Percentiles rank a stretch among this genome's conserved stretches.
Evolutionary conservation across 1,140 invertebrate genomes (phyloP).

Genomic region (Leptinotarsa undecemlineata): DNA sequence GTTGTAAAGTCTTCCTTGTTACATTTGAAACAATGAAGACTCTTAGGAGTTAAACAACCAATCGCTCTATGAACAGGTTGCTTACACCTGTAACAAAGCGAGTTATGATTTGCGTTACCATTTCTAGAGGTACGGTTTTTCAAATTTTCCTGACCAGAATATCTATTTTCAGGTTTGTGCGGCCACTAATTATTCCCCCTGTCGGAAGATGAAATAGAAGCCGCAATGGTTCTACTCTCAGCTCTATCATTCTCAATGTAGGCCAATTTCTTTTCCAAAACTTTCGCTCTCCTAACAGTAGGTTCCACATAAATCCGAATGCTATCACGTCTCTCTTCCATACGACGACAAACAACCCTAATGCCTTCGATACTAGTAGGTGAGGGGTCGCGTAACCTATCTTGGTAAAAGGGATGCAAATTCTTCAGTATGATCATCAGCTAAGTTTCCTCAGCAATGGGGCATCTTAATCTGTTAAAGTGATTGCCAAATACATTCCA

Average conservation of each 20-base stretch:
- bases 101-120: too few species aligned
- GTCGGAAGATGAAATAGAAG: not conserved
- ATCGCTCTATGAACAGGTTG: too few species aligned
- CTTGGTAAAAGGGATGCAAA: too few species aligned
- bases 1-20: too few species aligned
- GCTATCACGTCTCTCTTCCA: constrained; percentile 15
- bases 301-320: constrained; percentile 21
- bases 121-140: too few species aligned
- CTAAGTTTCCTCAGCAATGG: constrained; percentile 16
- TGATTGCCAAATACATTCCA: constrained; percentile 35
- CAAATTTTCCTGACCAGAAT: not conserved
- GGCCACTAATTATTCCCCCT: not conserved
- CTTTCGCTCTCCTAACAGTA: not conserved
- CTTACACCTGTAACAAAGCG: too few species aligned
- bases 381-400: too few species aligned
- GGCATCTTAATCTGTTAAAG: constrained; percentile 39
- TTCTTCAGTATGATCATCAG: constrained; percentile 25
- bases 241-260: not conserved
- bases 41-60: too few species aligned
- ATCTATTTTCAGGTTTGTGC: not conserved
- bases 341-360: too few species aligned
- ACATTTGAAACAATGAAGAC: too few species aligned
- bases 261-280: constrained; percentile 4
- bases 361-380: too few species aligned
- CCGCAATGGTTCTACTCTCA: not conserved